These are phyloP conservation scores for Megaceryle maxima DNA, from an alignment of 2,113 vertebrate species.

Conservation along the genomic window DNA sequence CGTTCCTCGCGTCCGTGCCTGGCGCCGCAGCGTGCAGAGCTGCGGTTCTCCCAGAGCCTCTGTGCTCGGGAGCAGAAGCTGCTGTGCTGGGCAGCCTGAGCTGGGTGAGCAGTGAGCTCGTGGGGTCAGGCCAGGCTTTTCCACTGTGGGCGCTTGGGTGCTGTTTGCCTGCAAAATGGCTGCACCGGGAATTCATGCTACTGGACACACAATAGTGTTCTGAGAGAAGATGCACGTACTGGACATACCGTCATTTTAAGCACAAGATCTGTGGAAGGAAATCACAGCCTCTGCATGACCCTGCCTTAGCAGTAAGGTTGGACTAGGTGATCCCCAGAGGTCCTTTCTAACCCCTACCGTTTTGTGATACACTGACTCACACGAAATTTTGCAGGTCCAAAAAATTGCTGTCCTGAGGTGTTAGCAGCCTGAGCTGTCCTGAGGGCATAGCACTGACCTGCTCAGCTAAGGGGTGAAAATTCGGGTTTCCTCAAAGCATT, in stretches of 20 bases:
- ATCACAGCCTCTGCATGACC: background rate
- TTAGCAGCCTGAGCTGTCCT: background rate
- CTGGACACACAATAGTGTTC: accelerated
- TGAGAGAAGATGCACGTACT: background rate
- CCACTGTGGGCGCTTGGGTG: background rate
- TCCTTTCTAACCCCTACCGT: background rate
- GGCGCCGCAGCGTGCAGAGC: accelerated
- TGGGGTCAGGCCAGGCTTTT: accelerated
- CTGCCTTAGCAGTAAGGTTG: background rate
- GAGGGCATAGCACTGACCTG: background rate
- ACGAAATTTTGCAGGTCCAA: background rate
- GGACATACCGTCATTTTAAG: accelerated
- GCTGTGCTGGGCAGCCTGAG: background rate
- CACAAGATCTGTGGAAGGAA: background rate
- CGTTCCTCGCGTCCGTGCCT: too few species aligned
- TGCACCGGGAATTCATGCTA: accelerated
- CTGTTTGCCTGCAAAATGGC: background rate
- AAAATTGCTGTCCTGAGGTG: background rate
- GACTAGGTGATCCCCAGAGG: background rate
- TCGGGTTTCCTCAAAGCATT: accelerated
- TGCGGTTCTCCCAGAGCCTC: accelerated
- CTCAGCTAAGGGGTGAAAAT: background rate
- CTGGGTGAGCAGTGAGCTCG: background rate
- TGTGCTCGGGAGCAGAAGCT: background rate
- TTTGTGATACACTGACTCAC: accelerated